Evolutionary conservation across 2,888 invertebrate species (phyloP).

Genomic region (Diarsia rubi): DNA sequence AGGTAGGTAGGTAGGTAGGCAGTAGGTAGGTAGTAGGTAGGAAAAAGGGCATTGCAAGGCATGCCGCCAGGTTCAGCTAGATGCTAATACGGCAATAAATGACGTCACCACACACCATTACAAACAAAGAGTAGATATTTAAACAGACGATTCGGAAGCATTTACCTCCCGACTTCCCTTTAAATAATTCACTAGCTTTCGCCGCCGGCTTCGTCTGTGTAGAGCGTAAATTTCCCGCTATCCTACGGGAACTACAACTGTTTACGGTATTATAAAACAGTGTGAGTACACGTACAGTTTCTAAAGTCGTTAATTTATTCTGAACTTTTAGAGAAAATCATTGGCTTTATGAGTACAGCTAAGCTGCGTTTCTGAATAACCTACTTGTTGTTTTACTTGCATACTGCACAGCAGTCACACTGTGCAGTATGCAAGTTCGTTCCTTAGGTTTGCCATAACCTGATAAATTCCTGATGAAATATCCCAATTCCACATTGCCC

Average conservation of each 20-base stretch:
- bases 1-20: no score
- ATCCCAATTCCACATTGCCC: no score
- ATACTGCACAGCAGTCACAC: no score
- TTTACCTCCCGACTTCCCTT: slow-evolving; percentile 19
- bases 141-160: slow-evolving; percentile 16
- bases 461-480: no score
- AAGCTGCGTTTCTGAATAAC: not conserved
- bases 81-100: not conserved
- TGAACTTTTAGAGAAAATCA: slow-evolving; percentile 16
- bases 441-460: no score
- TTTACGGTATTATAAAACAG: slow-evolving; percentile 32
- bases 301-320: slow-evolving; percentile 40
- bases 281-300: slow-evolving; percentile 30
- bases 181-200: slow-evolving; percentile 40
- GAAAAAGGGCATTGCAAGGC: no score
- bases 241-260: slow-evolving; percentile 46
- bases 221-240: slow-evolving; percentile 39
- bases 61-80: no score
- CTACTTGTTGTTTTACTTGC: not conserved
- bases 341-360: slow-evolving; percentile 8
- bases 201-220: slow-evolving; percentile 1
- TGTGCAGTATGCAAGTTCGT: no score
- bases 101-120: no score
- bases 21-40: no score
- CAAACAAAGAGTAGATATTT: slow-evolving; percentile 7